These are phyloP conservation scores for Drosophila serrata DNA, from an alignment of 1,140 invertebrate genomes.

Conservation along the genomic window DNA sequence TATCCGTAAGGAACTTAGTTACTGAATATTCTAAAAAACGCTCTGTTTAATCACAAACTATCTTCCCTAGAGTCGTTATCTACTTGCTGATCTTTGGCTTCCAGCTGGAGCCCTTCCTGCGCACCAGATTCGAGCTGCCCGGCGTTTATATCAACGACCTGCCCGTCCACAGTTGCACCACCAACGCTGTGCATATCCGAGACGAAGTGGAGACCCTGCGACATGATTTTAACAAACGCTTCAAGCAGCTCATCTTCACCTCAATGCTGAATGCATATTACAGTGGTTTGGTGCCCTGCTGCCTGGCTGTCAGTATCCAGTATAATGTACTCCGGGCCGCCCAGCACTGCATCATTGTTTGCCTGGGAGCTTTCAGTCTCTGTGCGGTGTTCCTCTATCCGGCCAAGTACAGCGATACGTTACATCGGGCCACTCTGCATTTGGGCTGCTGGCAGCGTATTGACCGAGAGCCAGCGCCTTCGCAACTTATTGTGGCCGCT, in stretches of 20 bases:
- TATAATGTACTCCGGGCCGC: constrained; percentile 94
- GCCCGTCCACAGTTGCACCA: constrained; percentile 90
- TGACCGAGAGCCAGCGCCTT: constrained; percentile 60
- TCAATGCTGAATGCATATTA: constrained; percentile 96
- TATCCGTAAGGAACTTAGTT: constrained; percentile 91
- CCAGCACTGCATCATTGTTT: constrained; percentile 93
- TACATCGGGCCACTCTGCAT: constrained; percentile 95
- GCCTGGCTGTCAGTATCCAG: constrained; percentile 94
- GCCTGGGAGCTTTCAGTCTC: constrained; percentile 93
- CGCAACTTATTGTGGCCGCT: constrained; percentile 61
- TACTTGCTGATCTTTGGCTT: constrained; percentile 95
- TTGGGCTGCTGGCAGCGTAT: constrained; percentile 94
- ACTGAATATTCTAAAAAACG: background rate
- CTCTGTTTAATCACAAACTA: background rate
- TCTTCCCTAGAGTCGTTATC: constrained; percentile 87
- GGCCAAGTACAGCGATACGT: constrained; percentile 92
- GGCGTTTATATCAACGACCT: constrained; percentile 81
- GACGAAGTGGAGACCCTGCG: constrained; percentile 94
- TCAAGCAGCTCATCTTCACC: constrained; percentile 96
- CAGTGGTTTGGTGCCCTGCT: constrained; percentile 95
- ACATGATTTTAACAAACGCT: constrained; percentile 94
- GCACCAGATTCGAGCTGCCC: constrained; percentile 86
- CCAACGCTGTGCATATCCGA: constrained; percentile 90
- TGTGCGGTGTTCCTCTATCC: constrained; percentile 91
- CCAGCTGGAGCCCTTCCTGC: constrained; percentile 90